These are phyloP conservation scores for Pan troglodytes DNA, from an alignment of 2,113 vertebrate species.

Conservation along the genomic window DNA sequence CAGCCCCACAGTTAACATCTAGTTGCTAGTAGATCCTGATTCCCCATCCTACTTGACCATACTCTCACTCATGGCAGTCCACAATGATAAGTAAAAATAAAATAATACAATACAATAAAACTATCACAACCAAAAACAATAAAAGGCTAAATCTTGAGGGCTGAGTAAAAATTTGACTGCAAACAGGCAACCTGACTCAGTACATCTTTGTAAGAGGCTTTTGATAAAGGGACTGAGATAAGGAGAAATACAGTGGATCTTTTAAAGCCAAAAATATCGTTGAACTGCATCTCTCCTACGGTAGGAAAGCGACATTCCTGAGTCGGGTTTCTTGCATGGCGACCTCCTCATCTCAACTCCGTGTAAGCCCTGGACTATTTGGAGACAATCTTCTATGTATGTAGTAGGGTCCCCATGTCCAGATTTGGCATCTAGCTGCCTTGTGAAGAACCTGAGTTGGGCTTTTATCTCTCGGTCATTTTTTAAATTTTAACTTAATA, in stretches of 20 bases:
- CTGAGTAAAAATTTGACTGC: background rate
- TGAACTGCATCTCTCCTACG: rapidly evolving
- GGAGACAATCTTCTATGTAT: too few relatives aligned
- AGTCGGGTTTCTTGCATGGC: too few relatives aligned
- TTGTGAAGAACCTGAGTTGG: too few relatives aligned
- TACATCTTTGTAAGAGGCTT: background rate
- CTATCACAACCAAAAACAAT: too few relatives aligned
- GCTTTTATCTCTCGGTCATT: background rate
- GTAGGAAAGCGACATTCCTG: background rate
- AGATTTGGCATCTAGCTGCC: background rate
- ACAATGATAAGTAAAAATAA: background rate
- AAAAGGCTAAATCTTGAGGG: background rate
- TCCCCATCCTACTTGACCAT: too few relatives aligned
- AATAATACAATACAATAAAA: background rate
- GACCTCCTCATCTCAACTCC: rapidly evolving
- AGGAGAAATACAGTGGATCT: background rate
- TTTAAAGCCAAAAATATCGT: background rate
- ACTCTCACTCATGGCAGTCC: background rate
- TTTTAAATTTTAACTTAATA: background rate
- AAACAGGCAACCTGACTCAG: too few relatives aligned
- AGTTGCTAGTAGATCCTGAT: too few relatives aligned
- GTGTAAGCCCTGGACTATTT: rapidly evolving
- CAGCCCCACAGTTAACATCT: rapidly evolving
- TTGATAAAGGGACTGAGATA: background rate
- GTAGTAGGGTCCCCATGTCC: rapidly evolving